phyloP scores from a whole-genome alignment of 1,140 invertebrate species.

The Trachelipus rathkii region DNA sequence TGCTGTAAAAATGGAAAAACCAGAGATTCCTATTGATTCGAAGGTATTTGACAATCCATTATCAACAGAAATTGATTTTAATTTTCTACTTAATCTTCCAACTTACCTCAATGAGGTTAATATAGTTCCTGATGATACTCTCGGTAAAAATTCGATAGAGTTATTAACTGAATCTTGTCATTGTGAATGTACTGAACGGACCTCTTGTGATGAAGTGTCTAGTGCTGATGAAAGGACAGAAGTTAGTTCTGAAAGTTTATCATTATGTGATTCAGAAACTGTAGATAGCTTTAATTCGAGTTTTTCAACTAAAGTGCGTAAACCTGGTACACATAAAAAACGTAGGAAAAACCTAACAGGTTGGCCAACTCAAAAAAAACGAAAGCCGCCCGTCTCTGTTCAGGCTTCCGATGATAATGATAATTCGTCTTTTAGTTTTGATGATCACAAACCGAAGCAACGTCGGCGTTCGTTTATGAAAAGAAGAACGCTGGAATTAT shows the following conservation, averaged over 20 bases:
- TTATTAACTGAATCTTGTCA: conserved; percentile 38
- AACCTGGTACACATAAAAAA: conserved; percentile 39
- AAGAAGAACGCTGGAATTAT: conserved; percentile 27
- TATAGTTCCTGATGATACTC: conserved; percentile 32
- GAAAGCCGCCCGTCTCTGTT: conserved; percentile 28
- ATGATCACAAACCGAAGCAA: conserved; percentile 43
- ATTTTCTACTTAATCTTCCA: conserved; percentile 36
- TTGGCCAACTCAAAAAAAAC: conserved; percentile 41
- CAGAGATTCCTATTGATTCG: conserved; percentile 27
- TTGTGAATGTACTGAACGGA: conserved; percentile 39
- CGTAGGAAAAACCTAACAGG: conserved; percentile 44
- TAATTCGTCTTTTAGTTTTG: conserved; percentile 37
- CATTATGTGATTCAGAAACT: conserved; percentile 44
- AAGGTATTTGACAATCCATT: conserved; percentile 43
- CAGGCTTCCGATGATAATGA: conserved; percentile 45
- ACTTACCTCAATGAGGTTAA: conserved; percentile 31
- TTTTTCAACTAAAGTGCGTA: conserved; percentile 24
- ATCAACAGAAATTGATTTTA: conserved; percentile 40
- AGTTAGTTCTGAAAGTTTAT: conserved; percentile 43
- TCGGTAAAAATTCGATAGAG: conserved; percentile 32
- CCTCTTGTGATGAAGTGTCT: conserved; percentile 44
- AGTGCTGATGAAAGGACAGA: conserved; percentile 45
- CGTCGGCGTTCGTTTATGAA: conserved; percentile 27
- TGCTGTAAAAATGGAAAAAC: conserved; percentile 17
- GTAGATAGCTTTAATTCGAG: conserved; percentile 36